Conservation (phyloP, 2,888 invertebrate species). For the Amaurobius ferox region DNA sequence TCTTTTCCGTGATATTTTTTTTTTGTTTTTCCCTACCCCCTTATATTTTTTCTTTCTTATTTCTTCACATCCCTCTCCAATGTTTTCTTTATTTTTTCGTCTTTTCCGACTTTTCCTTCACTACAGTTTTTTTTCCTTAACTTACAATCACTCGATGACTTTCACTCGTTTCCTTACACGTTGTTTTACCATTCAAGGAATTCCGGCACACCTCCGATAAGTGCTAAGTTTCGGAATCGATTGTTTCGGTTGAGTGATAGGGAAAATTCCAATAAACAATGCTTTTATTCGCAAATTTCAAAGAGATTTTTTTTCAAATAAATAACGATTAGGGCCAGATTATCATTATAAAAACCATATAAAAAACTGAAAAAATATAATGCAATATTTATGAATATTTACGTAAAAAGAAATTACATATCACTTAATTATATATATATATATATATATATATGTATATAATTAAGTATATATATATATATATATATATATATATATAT, state of each 20-base stretch:
- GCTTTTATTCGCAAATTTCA: no score
- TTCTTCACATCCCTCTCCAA: conserved; percentile 14
- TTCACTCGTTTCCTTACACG: conserved; percentile 17
- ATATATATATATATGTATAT: no score
- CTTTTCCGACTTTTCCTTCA: conserved; percentile 25
- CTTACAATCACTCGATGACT: conserved; percentile 25
- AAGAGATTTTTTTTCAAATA: no score
- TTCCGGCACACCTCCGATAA: conserved; percentile 48
- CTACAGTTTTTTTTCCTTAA: conserved; percentile 45
- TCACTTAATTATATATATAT: no score
- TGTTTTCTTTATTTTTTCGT: not conserved
- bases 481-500: no score
- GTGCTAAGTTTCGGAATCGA: conserved; percentile 65
- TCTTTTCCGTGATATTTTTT: conserved; percentile 24
- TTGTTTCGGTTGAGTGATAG: conserved; percentile 15
- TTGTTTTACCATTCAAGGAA: conserved; percentile 57
- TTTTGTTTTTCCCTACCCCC: conserved; percentile 20
- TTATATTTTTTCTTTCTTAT: conserved; percentile 12
- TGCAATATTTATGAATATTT: no score
- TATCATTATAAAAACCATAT: no score
- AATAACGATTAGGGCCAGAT: no score
- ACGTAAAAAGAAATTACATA: no score
- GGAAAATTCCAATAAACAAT: conserved; percentile 7
- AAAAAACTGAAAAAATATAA: no score
- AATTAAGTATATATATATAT: no score